Evolutionary conservation across 2,888 invertebrate species (phyloP), one percentile per base, ranked within the genome.

Genomic region (Spilarctia lutea): DNA sequence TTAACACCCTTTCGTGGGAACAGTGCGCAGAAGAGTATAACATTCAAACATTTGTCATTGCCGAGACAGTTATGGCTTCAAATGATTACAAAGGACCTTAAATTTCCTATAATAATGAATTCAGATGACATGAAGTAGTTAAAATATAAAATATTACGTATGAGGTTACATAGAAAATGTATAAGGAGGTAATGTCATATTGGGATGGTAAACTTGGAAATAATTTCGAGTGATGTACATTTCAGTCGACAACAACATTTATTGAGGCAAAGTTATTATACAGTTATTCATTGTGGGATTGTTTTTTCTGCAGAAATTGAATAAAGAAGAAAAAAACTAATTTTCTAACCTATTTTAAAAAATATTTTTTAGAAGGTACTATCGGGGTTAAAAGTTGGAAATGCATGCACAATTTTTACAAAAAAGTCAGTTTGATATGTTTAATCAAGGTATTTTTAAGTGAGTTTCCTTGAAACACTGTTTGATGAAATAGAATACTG

Each of bases 1-100:
- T 89, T 88, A 90, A 89, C 88, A 88, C 87, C 87, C 85, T 76
- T 79, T 80, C 80, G 85, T 89, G 90, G 91, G 91, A 85, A 85
- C 89, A 81, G 81, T 83, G 42, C 45, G 77, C 79, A 81, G 83
- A 73, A 82, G 71, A 79, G 73, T 48, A 39, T 73, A 72, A 66
- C 78, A 77, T 80, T 83, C 79, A 82, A 88, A 89, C 88, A 89
- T 91, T 88, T 89, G 87, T 91, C 89, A 91, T 88, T 85, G 60
- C 83, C 71, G 73, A 72, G 90, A 92, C 90, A 86, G 88, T 91
- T 89, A 92, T 89, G 82, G 88, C 80, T 85, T 78, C 79, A 83
- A 86, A 86, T 89, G 87, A 89, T 90, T 87, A 86, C 56, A 84
- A 81, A 86, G 79, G 70, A 68, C 81, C 78, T 80, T 87, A 83